Evolutionary conservation across 2,888 invertebrate genomes (phyloP).

Genomic region (Strigamia transsilvanica): DNA sequence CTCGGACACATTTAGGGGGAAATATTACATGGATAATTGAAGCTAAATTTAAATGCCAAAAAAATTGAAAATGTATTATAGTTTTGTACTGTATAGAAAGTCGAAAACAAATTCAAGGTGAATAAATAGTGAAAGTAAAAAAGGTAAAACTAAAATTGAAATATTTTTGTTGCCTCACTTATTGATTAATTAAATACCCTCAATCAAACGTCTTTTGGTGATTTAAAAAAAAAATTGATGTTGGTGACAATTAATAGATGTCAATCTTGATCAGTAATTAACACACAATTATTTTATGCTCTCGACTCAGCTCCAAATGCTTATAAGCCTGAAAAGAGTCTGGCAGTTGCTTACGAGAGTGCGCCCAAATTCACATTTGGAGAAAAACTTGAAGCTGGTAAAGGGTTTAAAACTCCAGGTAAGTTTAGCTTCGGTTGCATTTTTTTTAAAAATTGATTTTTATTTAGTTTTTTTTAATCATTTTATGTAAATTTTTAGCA

Average conservation of each 20-base stretch:
- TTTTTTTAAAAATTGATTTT: background rate
- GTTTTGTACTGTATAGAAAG: background rate
- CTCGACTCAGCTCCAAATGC: constrained; percentile 77
- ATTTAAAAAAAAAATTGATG: background rate
- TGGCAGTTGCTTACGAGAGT: constrained; percentile 68
- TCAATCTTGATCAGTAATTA: background rate
- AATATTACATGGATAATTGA: constrained; percentile 47
- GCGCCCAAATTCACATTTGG: constrained; percentile 77
- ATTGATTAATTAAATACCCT: background rate
- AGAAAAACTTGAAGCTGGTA: constrained; percentile 67
- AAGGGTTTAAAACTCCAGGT: constrained; percentile 16
- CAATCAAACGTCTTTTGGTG: background rate
- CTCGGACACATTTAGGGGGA: constrained; percentile 15
- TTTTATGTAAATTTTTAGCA: background rate
- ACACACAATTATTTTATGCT: background rate
- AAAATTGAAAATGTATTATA: constrained; percentile 26
- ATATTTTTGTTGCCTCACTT: background rate
- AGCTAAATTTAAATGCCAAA: background rate
- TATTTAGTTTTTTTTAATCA: background rate
- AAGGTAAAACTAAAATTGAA: background rate
- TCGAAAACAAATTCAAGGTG: background rate
- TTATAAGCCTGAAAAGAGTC: constrained; percentile 78
- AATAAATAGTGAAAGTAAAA: constrained; percentile 1
- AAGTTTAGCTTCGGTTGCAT: background rate
- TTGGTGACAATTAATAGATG: background rate